Evolutionary conservation across 2,113 vertebrate species (phyloP).

Genomic region (Malurus elegans): DNA sequence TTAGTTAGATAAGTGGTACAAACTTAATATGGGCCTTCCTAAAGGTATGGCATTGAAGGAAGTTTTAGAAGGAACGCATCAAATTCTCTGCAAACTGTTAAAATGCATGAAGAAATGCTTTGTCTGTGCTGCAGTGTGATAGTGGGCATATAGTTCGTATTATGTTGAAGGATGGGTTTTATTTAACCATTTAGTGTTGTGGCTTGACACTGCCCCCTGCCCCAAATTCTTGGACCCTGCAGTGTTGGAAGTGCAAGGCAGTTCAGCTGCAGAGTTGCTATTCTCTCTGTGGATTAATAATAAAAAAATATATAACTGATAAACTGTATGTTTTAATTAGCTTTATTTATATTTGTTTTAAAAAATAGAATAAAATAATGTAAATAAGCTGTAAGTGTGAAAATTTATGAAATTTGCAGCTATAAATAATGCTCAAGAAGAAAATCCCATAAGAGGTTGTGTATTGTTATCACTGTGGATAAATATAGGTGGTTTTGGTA

Average conservation of each 20-base stretch:
- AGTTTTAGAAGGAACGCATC: not conserved
- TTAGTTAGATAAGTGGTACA: not conserved
- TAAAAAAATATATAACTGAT: not conserved
- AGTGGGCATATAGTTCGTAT: not conserved
- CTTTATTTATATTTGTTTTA: not conserved
- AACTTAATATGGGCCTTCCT: not conserved
- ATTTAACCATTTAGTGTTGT: not conserved
- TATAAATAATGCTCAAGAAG: not conserved
- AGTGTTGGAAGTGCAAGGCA: not conserved
- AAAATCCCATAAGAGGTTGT: not conserved
- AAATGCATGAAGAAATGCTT: rapidly evolving
- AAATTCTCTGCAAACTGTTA: not conserved
- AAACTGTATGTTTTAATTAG: not conserved
- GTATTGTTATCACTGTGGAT: not conserved
- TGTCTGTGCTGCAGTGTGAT: not conserved
- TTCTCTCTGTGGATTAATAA: not conserved
- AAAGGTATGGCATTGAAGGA: not conserved
- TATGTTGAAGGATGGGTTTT: not conserved
- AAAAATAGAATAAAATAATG: not conserved
- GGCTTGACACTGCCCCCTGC: not conserved
- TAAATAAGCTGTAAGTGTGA: not conserved
- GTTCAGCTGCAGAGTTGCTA: not conserved
- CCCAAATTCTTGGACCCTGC: not conserved
- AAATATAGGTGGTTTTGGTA: not conserved
- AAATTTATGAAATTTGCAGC: not conserved